phyloP scores from a whole-genome alignment of 2,113 vertebrate species.

The Cariama cristata region DNA sequence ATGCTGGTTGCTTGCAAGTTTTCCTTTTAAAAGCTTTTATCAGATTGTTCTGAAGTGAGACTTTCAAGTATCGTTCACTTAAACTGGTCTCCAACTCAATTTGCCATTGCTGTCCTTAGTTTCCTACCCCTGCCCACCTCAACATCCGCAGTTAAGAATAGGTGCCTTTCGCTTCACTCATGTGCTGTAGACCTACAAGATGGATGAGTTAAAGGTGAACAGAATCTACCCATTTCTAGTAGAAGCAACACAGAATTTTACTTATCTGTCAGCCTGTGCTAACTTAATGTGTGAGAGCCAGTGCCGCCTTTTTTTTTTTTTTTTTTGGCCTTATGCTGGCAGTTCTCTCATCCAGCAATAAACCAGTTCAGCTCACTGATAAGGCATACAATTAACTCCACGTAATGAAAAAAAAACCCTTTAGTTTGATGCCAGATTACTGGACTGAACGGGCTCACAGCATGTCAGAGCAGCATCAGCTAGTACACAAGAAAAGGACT shows the following conservation, averaged over 20 bases:
- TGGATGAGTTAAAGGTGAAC: not conserved
- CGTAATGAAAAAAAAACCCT: not conserved
- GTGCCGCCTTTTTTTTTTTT: not conserved
- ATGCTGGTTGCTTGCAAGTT: not conserved
- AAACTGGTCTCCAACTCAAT: not conserved
- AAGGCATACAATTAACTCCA: not conserved
- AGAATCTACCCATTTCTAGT: not conserved
- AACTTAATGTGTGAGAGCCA: not conserved
- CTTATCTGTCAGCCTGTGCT: not conserved
- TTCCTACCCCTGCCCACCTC: not conserved
- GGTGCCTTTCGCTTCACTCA: not conserved
- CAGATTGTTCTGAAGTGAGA: not conserved
- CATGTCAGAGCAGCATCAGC: not conserved
- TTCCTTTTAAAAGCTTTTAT: not conserved
- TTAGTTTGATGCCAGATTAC: not conserved
- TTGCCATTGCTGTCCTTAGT: not conserved
- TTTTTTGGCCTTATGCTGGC: not conserved
- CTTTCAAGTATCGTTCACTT: not conserved
- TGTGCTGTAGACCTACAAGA: not conserved
- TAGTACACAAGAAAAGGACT: not conserved
- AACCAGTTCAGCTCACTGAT: not conserved
- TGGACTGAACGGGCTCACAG: not conserved
- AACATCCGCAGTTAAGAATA: not conserved
- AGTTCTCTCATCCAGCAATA: not conserved
- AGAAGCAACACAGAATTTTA: not conserved